Evolutionary conservation across 1,140 invertebrate species (phyloP).

Genomic region (Nebria ingens): DNA sequence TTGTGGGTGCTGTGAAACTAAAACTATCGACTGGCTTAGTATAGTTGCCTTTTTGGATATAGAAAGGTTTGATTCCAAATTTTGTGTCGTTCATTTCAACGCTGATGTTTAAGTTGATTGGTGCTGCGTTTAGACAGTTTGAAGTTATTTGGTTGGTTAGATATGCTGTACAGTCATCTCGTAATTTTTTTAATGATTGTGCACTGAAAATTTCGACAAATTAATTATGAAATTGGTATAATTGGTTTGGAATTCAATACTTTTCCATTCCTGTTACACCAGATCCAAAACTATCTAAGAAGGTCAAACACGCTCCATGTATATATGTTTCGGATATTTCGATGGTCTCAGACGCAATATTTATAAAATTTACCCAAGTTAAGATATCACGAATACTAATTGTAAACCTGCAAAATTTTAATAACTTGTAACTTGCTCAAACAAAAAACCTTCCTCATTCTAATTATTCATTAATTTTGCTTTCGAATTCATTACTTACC

Average conservation of each 20-base stretch:
- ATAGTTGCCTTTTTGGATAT: slow-evolving; percentile 42
- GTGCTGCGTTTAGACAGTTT: slow-evolving; percentile 27
- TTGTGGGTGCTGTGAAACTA: slow-evolving; percentile 73
- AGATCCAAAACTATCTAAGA: slow-evolving; percentile 81
- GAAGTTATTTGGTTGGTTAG: slow-evolving; percentile 40
- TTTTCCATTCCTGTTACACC: slow-evolving; percentile 52
- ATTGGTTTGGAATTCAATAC: slow-evolving; percentile 22
- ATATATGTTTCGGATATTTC: slow-evolving; percentile 57
- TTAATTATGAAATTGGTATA: slow-evolving; percentile 16
- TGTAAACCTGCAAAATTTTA: slow-evolving; percentile 44
- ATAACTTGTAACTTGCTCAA: slow-evolving; percentile 10
- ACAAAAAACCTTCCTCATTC: no score
- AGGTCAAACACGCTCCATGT: slow-evolving; percentile 83
- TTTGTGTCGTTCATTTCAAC: slow-evolving; percentile 21
- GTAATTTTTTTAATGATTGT: slow-evolving; percentile 39
- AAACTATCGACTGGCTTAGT: slow-evolving; percentile 37
- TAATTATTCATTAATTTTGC: no score
- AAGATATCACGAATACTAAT: slow-evolving; percentile 89
- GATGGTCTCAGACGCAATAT: slow-evolving; percentile 42
- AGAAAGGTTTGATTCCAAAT: slow-evolving; percentile 67
- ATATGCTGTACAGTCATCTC: slow-evolving; percentile 39
- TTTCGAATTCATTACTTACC: slow-evolving; percentile 27
- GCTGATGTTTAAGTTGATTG: slow-evolving; percentile 25
- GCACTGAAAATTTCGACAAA: slow-evolving; percentile 31
- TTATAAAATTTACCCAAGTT: slow-evolving; percentile 89